A percentile compares a stretch with the other conserved stretches of the same genome.
Evolutionary conservation across 2,113 vertebrate genomes (phyloP).

Genomic region (Dipodomys stephensi): DNA sequence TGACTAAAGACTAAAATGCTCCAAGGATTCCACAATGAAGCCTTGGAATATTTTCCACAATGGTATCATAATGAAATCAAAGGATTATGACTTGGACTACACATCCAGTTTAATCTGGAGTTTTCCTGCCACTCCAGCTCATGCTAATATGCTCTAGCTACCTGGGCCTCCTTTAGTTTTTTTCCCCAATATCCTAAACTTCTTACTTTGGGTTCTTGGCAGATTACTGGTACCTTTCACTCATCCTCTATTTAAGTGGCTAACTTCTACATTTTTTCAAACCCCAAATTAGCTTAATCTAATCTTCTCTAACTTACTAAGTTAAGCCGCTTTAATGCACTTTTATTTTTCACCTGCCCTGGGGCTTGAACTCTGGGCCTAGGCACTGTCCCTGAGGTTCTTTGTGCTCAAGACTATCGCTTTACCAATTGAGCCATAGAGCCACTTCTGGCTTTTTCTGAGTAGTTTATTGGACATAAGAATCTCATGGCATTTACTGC

Average conservation of each 20-base stretch:
- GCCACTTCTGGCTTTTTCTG: too few species aligned
- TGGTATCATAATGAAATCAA: slow-evolving; percentile 11
- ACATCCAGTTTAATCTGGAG: neutral
- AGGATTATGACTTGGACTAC: neutral
- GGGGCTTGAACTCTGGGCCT: too few species aligned
- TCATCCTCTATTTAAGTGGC: neutral
- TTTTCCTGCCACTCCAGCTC: neutral
- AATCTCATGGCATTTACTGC: too few species aligned
- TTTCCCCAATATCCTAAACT: neutral
- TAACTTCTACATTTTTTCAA: slow-evolving; percentile 1
- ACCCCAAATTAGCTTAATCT: neutral
- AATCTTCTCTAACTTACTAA: neutral
- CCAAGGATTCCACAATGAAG: neutral
- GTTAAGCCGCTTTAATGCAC: neutral
- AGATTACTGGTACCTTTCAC: neutral
- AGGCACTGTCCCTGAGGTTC: too few species aligned
- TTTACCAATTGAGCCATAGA: too few species aligned
- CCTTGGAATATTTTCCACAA: too few species aligned
- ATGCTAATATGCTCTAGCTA: neutral
- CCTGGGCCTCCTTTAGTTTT: neutral
- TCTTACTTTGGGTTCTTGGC: neutral
- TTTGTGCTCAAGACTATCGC: too few species aligned
- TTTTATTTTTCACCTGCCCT: too few species aligned
- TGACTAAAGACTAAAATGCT: slow-evolving; percentile 38
- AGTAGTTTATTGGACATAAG: too few species aligned